A percentile compares a stretch with the other conserved stretches of the same genome.
Conservation (phyloP, 2,888 invertebrate species). For the Serrognathus titanus region DNA sequence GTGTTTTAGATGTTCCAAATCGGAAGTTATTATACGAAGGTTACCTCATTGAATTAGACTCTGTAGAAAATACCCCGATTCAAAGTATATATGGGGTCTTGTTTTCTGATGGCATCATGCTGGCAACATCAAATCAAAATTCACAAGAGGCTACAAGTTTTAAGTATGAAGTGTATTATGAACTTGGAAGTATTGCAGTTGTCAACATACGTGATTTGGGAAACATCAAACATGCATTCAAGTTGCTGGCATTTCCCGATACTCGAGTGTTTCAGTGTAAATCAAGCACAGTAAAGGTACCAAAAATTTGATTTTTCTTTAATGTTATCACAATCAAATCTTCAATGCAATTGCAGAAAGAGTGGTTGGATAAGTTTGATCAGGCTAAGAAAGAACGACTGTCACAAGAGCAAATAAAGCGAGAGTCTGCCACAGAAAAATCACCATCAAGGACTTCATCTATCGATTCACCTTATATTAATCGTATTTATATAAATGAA, state of each 20-base stretch:
- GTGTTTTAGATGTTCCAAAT: conserved; percentile 64
- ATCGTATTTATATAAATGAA: conserved; percentile 40
- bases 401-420: conserved; percentile 57
- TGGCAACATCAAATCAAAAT: conserved; percentile 77
- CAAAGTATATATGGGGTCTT: conserved; percentile 89
- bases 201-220: conserved; percentile 91
- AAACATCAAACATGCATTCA: conserved; percentile 88
- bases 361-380: conserved; percentile 92
- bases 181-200: conserved; percentile 85
- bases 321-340: neutral
- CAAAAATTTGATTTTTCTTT: neutral
- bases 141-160: conserved; percentile 64
- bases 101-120: conserved; percentile 87
- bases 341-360: conserved; percentile 59
- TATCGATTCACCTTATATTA: conserved; percentile 46
- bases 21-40: conserved; percentile 85
- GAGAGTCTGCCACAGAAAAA: conserved; percentile 44
- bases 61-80: conserved; percentile 79
- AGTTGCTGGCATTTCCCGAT: conserved; percentile 90
- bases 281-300: conserved; percentile 58
- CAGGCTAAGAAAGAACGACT: conserved; percentile 80
- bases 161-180: conserved; percentile 79
- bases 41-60: conserved; percentile 84
- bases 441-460: conserved; percentile 50
- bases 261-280: conserved; percentile 89